Evolutionary conservation across 35 echinoderm and acorn worm genomes (phyloP).

Genomic region (Diadema setosum): DNA sequence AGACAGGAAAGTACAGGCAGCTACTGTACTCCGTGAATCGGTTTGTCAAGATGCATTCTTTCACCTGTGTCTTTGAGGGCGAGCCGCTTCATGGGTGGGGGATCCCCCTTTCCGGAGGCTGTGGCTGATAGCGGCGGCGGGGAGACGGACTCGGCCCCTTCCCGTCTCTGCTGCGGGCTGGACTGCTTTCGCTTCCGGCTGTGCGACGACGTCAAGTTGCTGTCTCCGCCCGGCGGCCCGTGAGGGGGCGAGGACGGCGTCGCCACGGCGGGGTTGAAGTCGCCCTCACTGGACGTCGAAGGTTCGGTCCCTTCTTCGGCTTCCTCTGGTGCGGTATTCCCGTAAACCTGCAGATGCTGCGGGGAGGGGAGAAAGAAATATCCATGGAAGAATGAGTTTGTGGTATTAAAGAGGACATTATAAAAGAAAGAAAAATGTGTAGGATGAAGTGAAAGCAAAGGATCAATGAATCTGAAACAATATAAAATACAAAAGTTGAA

Average conservation of each 20-base stretch:
- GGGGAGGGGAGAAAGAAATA: background rate
- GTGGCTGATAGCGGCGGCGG: background rate
- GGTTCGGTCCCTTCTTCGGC: background rate
- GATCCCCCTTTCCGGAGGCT: background rate
- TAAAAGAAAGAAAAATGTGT: background rate
- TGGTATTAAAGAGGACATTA: background rate
- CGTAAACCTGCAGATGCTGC: background rate
- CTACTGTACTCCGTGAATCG: too few species aligned
- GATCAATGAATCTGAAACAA: background rate
- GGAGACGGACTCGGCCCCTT: background rate
- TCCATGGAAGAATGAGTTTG: too few species aligned
- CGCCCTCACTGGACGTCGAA: background rate
- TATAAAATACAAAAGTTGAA: background rate
- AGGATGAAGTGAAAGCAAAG: background rate
- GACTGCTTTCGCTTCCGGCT: slow-evolving; percentile 52
- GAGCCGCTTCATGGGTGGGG: background rate
- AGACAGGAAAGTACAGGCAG: too few species aligned
- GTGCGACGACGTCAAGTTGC: background rate
- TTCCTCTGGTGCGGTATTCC: background rate
- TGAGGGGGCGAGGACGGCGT: background rate
- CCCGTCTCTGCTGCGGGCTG: slow-evolving; percentile 43
- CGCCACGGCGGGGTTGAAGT: background rate
- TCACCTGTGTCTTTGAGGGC: slow-evolving; percentile 8
- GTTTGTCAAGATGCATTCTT: too few species aligned
- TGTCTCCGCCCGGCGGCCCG: background rate